phyloP scores from a whole-genome alignment of 2,113 vertebrate genomes.

The Octodon degus region DNA sequence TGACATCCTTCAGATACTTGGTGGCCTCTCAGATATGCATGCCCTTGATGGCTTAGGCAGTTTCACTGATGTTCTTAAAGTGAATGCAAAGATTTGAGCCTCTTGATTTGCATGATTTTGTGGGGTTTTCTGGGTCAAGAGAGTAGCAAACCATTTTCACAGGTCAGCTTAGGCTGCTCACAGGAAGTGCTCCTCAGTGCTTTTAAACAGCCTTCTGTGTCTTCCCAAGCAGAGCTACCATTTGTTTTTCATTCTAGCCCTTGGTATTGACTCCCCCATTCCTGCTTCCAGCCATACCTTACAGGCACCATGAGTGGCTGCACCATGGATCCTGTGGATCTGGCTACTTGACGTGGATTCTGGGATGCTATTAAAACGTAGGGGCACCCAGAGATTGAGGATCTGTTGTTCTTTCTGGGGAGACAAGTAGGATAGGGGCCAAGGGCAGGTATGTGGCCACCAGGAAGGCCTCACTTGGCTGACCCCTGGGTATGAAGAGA shows the following conservation, averaged over 20 bases:
- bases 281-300: not conserved
- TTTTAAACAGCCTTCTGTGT: not conserved
- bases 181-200: not conserved
- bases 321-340: not conserved
- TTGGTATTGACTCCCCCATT: not conserved
- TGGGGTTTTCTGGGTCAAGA: too few relatives aligned
- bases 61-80: too few relatives aligned
- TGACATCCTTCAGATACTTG: too few relatives aligned
- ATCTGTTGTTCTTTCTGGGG: not conserved
- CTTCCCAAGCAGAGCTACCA: not conserved
- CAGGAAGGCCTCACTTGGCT: not conserved
- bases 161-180: too few relatives aligned
- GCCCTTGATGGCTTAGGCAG: too few relatives aligned
- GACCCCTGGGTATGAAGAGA: constrained; percentile 58
- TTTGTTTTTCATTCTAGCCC: not conserved
- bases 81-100: too few relatives aligned
- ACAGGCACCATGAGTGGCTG: not conserved
- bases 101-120: too few relatives aligned
- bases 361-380: not conserved
- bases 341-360: not conserved
- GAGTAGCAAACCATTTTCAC: too few relatives aligned
- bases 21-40: too few relatives aligned
- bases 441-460: accelerated
- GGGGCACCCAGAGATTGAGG: not conserved
- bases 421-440: accelerated